A percentile compares a stretch with the other conserved stretches of the same genome.
These are phyloP conservation scores for Lacanobia wlatinum DNA, from an alignment of 2,888 invertebrate genomes.

Conservation along the genomic window DNA sequence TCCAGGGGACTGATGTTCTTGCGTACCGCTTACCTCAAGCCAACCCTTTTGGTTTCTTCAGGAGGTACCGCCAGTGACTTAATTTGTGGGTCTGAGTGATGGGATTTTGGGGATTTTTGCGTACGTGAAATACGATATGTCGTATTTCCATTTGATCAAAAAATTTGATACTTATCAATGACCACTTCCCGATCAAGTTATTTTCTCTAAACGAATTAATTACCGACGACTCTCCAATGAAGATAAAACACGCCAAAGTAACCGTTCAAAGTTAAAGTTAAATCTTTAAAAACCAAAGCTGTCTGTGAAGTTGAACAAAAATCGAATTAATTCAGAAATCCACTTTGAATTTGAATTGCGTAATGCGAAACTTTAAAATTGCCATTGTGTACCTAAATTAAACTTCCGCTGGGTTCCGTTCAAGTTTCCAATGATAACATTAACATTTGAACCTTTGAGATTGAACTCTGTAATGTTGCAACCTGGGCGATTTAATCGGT, in stretches of 20 bases:
- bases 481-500: neutral
- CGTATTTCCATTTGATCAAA: too few relatives aligned
- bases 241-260: conserved; percentile 70
- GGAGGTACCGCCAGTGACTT: conserved; percentile 34
- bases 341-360: conserved; percentile 83
- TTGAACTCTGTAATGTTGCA: conserved; percentile 30
- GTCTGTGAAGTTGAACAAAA: conserved; percentile 83
- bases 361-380: conserved; percentile 83
- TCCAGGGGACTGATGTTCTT: conserved; percentile 74
- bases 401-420: conserved; percentile 73
- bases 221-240: conserved; percentile 64
- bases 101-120: neutral
- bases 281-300: conserved; percentile 75
- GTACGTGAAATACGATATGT: too few relatives aligned
- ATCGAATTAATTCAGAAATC: conserved; percentile 85
- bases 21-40: conserved; percentile 51
- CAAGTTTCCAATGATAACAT: conserved; percentile 72
- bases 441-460: conserved; percentile 62
- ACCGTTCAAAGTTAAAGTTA: conserved; percentile 75
- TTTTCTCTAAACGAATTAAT: conserved; percentile 66
- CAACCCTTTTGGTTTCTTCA: conserved; percentile 58
- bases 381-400: conserved; percentile 83
- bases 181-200: too few relatives aligned
- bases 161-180: too few relatives aligned
- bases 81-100: conserved; percentile 44